Conservation (phyloP, 64 coral and sea anemone species). For the Actinia equina region DNA sequence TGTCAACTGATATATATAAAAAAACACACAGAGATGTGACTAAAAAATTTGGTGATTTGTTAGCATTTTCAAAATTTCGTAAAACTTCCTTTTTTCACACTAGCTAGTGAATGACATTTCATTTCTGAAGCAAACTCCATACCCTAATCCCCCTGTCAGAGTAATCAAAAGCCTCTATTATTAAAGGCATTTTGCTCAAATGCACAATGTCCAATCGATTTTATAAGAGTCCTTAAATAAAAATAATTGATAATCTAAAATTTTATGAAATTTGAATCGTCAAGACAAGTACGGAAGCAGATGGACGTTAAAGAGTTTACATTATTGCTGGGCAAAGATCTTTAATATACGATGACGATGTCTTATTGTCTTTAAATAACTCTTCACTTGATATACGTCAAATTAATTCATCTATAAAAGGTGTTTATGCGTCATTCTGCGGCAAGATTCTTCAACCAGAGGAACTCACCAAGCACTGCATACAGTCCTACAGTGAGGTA, state of each 20-base stretch:
- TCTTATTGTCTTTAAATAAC: not conserved
- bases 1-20: not conserved
- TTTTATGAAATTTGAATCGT: not conserved
- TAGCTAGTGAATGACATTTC: not conserved
- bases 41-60: not conserved
- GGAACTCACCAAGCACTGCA: not conserved
- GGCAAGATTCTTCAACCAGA: not conserved
- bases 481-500: not conserved
- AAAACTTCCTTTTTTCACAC: not conserved
- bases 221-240: not conserved
- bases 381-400: not conserved
- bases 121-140: not conserved
- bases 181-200: not conserved
- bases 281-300: not conserved
- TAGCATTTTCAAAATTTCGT: not conserved
- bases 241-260: not conserved
- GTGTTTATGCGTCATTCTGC: not conserved
- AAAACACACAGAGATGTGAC: not conserved
- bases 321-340: not conserved
- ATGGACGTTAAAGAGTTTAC: not conserved
- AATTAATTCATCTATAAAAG: slow-evolving; percentile 4
- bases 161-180: not conserved
- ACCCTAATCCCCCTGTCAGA: not conserved
- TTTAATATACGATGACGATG: not conserved
- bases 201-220: not conserved